These are phyloP conservation scores for Euplagia quadripunctaria DNA, from an alignment of 2,888 invertebrate genomes.

Conservation along the genomic window DNA sequence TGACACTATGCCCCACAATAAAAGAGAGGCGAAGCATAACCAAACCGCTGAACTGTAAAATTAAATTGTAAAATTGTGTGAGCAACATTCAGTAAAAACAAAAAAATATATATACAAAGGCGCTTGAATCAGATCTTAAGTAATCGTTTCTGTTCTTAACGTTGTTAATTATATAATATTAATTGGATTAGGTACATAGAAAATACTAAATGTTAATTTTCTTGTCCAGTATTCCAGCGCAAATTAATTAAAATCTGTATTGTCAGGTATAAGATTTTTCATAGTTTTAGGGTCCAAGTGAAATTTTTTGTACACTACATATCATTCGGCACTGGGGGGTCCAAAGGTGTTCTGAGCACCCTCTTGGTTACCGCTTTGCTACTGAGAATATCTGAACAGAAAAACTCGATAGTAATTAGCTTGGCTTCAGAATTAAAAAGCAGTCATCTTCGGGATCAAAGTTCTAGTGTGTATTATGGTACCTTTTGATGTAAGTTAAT, in stretches of 20 bases:
- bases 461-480: not conserved
- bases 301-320: not conserved
- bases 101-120: not conserved
- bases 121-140: not conserved
- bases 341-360: not conserved
- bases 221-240: not conserved
- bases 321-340: not conserved
- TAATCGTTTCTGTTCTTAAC: too few relatives aligned
- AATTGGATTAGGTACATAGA: too few relatives aligned
- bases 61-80: not conserved
- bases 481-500: not conserved
- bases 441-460: not conserved
- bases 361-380: not conserved
- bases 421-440: not conserved
- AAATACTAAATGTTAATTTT: too few relatives aligned
- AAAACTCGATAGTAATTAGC: too few relatives aligned
- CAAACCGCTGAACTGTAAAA: constrained; percentile 84
- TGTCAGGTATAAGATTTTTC: not conserved
- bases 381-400: too few relatives aligned
- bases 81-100: not conserved
- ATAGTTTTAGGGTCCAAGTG: not conserved
- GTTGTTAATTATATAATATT: too few relatives aligned
- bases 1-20: constrained; percentile 88
- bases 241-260: not conserved
- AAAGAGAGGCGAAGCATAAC: constrained; percentile 87